These are phyloP conservation scores for Synchiropus splendidus DNA, from an alignment of 2,113 vertebrate species.

Conservation along the genomic window DNA sequence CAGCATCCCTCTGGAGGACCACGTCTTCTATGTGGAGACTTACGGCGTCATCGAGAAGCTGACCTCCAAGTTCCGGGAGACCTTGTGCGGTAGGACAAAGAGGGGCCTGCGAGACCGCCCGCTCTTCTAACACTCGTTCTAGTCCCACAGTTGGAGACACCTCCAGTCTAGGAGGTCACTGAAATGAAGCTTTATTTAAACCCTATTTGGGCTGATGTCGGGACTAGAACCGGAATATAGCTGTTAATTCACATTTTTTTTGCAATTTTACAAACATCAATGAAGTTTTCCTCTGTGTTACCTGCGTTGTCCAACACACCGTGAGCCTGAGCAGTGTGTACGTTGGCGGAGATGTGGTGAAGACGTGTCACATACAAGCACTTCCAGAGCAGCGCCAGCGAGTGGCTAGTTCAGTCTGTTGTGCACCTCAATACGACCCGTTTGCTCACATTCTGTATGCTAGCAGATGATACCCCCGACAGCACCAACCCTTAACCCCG, in stretches of 20 bases:
- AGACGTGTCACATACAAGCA: conserved; percentile 10
- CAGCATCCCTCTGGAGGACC: conserved; percentile 82
- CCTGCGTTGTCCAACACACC: conserved; percentile 22
- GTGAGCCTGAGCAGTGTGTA: conserved; percentile 7
- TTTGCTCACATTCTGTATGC: conserved; percentile 3
- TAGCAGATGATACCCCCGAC: conserved; percentile 18
- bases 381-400: too few species aligned
- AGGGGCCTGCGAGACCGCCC: conserved; percentile 5
- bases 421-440: too few species aligned
- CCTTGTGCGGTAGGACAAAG: conserved; percentile 82
- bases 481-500: conserved; percentile 19
- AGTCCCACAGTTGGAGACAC: conserved; percentile 32
- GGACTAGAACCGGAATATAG: conserved; percentile 32
- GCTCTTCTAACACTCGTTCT: conserved; percentile 39
- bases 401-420: too few species aligned
- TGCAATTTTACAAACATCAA: too few species aligned
- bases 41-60: conserved; percentile 91
- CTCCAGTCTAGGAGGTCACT: conserved; percentile 42
- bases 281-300: too few species aligned
- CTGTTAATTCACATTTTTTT: too few species aligned
- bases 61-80: conserved; percentile 82
- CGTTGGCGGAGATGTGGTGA: conserved; percentile 39
- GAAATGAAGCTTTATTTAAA: conserved; percentile 17
- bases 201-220: conserved; percentile 50
- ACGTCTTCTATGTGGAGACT: conserved; percentile 90